phyloP scores from a whole-genome alignment of 2,113 vertebrate genomes.

The Cheirogaleus medius region DNA sequence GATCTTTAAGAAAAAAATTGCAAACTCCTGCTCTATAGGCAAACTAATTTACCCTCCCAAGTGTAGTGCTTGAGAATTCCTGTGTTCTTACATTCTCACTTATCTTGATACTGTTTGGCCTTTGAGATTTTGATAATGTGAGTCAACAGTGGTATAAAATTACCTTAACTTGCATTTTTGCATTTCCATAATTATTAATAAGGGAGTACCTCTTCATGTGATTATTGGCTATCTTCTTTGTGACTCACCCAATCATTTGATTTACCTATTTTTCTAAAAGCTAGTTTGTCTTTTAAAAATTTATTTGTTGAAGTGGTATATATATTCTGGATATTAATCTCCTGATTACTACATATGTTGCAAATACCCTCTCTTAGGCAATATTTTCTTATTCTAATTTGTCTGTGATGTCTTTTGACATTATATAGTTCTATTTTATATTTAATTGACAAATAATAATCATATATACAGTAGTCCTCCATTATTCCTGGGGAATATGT shows the following conservation, averaged over 20 bases:
- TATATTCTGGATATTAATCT: background rate
- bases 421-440: background rate
- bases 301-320: background rate
- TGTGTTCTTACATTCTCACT: background rate
- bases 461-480: background rate
- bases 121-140: background rate
- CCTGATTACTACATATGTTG: background rate
- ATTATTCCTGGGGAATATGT: background rate
- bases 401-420: background rate
- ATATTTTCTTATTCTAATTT: background rate
- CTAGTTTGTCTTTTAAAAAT: background rate
- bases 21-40: background rate
- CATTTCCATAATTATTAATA: background rate
- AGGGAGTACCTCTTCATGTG: background rate
- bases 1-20: background rate
- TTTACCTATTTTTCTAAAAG: background rate
- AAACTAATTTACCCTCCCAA: background rate
- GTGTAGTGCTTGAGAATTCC: background rate
- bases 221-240: background rate
- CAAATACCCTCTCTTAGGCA: background rate
- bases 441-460: background rate
- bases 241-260: background rate
- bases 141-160: background rate
- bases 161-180: background rate
- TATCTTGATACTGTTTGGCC: background rate